These are phyloP conservation scores for Pyrrhia umbra DNA, from an alignment of 2,888 invertebrate genomes.

Conservation along the genomic window DNA sequence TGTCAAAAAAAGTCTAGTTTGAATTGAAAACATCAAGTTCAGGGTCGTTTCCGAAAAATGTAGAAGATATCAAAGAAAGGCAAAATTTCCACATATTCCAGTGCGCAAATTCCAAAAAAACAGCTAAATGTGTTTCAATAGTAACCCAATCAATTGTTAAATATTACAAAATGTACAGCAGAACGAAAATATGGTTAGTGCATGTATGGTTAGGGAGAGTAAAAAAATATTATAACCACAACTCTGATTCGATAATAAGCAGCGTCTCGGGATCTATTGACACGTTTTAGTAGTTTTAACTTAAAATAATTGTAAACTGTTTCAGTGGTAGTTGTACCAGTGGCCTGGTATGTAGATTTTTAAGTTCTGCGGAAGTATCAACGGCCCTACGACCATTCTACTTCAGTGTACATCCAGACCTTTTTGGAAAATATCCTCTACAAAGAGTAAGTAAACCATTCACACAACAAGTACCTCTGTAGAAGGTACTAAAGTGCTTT, in stretches of 20 bases:
- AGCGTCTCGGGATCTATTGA: not conserved
- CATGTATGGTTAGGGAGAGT: not conserved
- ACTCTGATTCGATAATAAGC: not conserved
- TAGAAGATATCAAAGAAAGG: conserved; percentile 35
- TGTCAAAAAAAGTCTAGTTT: conserved; percentile 15
- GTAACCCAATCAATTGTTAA: conserved; percentile 18
- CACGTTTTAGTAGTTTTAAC: not conserved
- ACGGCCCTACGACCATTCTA: conserved; percentile 98
- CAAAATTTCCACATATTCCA: conserved; percentile 25
- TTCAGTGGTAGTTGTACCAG: conserved; percentile 70
- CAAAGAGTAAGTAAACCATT: conserved; percentile 92
- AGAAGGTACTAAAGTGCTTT: not conserved
- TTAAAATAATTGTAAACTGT: conserved; percentile 9
- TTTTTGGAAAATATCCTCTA: conserved; percentile 97
- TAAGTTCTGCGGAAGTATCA: conserved; percentile 95
- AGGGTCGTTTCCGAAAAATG: conserved; percentile 55
- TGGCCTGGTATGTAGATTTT: conserved; percentile 77
- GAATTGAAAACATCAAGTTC: conserved; percentile 39
- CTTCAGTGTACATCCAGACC: conserved; percentile 98
- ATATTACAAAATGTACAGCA: conserved; percentile 79
- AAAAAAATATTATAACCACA: not conserved
- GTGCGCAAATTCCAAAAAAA: conserved; percentile 63
- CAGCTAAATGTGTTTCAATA: conserved; percentile 31
- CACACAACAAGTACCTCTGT: not conserved
- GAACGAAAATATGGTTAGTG: conserved; percentile 81